phyloP scores from a whole-genome alignment of 2,888 invertebrate species.

The Mesorhabditis sp. region DNA sequence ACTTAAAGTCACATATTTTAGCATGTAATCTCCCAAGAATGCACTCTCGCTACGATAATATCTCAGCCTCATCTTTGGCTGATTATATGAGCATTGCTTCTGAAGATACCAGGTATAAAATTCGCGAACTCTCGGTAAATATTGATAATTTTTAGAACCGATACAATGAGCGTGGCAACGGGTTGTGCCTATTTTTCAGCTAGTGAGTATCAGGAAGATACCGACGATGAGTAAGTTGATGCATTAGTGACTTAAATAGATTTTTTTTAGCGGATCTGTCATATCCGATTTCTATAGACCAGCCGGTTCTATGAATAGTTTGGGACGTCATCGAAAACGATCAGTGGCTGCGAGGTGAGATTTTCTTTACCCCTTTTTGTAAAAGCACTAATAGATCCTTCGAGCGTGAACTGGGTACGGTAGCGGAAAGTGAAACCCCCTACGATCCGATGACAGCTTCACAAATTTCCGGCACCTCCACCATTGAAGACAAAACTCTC shows the following conservation, averaged over 20 bases:
- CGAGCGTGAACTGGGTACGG: constrained; percentile 2
- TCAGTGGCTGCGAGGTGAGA: constrained; percentile 14
- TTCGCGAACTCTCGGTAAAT: constrained; percentile 10
- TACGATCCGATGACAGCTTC: neutral
- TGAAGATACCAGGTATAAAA: constrained; percentile 1
- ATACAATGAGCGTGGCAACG: constrained; percentile 15
- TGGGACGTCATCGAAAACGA: constrained; percentile 25
- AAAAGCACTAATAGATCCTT: neutral
- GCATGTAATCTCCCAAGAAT: constrained; percentile 16
- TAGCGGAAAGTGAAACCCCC: neutral
- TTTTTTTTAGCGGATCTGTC: neutral
- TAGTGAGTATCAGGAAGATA: neutral
- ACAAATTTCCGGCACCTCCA: neutral
- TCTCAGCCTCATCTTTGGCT: constrained; percentile 40
- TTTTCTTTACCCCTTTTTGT: no score
- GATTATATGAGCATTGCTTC: constrained; percentile 25
- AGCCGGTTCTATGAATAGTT: constrained; percentile 35
- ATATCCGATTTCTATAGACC: constrained; percentile 12
- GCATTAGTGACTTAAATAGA: neutral
- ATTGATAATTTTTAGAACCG: constrained; percentile 9
- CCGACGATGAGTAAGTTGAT: neutral
- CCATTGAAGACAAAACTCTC: neutral
- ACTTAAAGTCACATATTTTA: neutral
- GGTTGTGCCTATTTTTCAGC: constrained; percentile 9
- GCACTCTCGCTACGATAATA: constrained; percentile 40